Percentiles rank a stretch among this genome's conserved stretches.
Evolutionary conservation across 1,140 invertebrate genomes (phyloP).

Genomic region (Kradibia gibbosae): DNA sequence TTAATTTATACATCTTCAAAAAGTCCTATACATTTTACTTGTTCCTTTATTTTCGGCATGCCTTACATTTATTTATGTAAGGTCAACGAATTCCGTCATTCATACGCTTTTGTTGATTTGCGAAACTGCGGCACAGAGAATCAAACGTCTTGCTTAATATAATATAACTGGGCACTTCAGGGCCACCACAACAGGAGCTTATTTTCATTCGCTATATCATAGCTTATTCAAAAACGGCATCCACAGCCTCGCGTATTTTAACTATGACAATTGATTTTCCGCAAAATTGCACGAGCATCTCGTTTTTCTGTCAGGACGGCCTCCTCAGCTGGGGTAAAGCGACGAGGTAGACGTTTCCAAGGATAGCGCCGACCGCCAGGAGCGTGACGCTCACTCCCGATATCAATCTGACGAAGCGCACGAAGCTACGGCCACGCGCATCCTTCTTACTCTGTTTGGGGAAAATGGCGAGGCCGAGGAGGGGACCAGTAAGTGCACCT

Average conservation of each 20-base stretch:
- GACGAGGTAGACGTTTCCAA: constrained; percentile 69
- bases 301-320: constrained; percentile 69
- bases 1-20: too few relatives aligned
- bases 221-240: constrained; percentile 66
- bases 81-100: too few relatives aligned
- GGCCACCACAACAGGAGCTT: too few relatives aligned
- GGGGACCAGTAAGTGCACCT: constrained; percentile 84
- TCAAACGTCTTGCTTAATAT: too few relatives aligned
- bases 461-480: constrained; percentile 85
- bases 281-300: constrained; percentile 68
- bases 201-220: background rate
- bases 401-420: constrained; percentile 65
- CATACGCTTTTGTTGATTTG: too few relatives aligned
- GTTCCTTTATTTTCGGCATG: too few relatives aligned
- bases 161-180: too few relatives aligned
- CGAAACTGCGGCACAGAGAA: too few relatives aligned
- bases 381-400: constrained; percentile 66
- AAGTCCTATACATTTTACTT: too few relatives aligned
- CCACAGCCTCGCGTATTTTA: constrained; percentile 66
- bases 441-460: constrained; percentile 71
- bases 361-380: constrained; percentile 66
- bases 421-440: constrained; percentile 64
- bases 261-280: constrained; percentile 68
- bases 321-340: constrained; percentile 65
- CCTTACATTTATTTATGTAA: too few relatives aligned